phyloP scores from a whole-genome alignment of 2,888 invertebrate species.

The Atherix ibis region DNA sequence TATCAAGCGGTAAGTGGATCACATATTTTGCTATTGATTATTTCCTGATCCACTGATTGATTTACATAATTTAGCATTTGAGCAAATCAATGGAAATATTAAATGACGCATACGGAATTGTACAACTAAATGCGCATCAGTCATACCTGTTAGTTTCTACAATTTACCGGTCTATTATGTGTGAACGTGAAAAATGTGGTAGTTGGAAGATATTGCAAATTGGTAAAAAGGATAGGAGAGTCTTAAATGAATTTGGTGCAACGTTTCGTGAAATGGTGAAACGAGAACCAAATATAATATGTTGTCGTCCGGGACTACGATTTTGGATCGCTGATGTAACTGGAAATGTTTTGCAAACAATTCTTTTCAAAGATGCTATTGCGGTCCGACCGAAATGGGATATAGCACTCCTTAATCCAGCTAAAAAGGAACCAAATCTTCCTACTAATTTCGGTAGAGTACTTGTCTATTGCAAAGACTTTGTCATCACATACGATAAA shows the following conservation, averaged over 20 bases:
- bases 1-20: conserved; percentile 56
- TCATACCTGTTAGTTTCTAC: conserved; percentile 65
- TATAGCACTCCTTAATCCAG: conserved; percentile 58
- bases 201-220: conserved; percentile 61
- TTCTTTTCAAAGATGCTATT: conserved; percentile 58
- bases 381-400: conserved; percentile 40
- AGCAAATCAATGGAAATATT: conserved; percentile 70
- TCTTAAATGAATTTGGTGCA: conserved; percentile 48
- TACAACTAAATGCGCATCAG: conserved; percentile 66
- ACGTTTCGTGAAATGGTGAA: conserved; percentile 31
- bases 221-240: conserved; percentile 75
- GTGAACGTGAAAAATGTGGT: conserved; percentile 42
- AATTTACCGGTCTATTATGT: conserved; percentile 64
- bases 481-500: conserved; percentile 59
- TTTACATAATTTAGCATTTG: conserved; percentile 44
- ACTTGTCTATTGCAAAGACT: conserved; percentile 49
- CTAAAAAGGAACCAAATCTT: conserved; percentile 14
- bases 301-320: conserved; percentile 66
- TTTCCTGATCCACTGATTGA: background rate
- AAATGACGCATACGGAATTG: conserved; percentile 69
- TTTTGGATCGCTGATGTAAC: conserved; percentile 64
- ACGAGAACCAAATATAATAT: conserved; percentile 38
- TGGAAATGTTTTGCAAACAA: conserved; percentile 69
- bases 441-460: conserved; percentile 42
- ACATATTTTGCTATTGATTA: background rate